Conservation (phyloP, 2,888 invertebrate genomes). For the Caenorhabditis virilis region DNA sequence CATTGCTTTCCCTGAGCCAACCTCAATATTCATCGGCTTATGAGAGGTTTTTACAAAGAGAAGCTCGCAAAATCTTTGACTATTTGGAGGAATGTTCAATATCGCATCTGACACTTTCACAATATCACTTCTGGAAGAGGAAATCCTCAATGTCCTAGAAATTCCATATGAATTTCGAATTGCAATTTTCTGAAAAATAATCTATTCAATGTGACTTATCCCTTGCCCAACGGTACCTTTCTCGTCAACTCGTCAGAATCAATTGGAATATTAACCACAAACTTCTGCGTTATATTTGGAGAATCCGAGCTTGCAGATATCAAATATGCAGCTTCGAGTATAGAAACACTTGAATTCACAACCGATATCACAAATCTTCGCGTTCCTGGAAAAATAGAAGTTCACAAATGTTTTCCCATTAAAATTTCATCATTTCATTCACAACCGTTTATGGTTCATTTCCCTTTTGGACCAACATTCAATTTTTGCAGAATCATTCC, state of each 20-base stretch:
- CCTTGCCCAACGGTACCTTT: constrained; percentile 4
- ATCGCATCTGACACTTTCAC: constrained; percentile 17
- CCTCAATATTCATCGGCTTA: constrained; percentile 35
- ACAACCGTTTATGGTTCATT: too few species aligned
- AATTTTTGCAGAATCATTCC: constrained; percentile 69
- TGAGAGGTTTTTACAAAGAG: constrained; percentile 34
- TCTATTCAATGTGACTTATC: background rate
- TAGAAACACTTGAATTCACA: constrained; percentile 19
- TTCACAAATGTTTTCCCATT: background rate
- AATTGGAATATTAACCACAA: constrained; percentile 20
- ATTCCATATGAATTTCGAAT: constrained; percentile 41
- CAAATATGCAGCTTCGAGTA: constrained; percentile 14
- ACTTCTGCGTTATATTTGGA: constrained; percentile 27
- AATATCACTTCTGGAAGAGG: constrained; percentile 32
- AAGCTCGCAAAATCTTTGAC: constrained; percentile 20
- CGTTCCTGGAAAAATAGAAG: constrained; percentile 31
- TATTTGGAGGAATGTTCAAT: constrained; percentile 20
- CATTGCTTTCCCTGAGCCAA: constrained; percentile 7
- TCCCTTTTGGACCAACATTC: constrained; percentile 68
- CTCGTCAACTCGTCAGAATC: constrained; percentile 3
- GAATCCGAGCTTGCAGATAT: constrained; percentile 11
- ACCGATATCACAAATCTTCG: constrained; percentile 19
- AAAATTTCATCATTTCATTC: constrained; percentile 59
- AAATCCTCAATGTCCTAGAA: constrained; percentile 31
- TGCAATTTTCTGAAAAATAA: constrained; percentile 28